Evolutionary conservation across 2,113 vertebrate genomes (phyloP).

Genomic region (Silurus glanis): DNA sequence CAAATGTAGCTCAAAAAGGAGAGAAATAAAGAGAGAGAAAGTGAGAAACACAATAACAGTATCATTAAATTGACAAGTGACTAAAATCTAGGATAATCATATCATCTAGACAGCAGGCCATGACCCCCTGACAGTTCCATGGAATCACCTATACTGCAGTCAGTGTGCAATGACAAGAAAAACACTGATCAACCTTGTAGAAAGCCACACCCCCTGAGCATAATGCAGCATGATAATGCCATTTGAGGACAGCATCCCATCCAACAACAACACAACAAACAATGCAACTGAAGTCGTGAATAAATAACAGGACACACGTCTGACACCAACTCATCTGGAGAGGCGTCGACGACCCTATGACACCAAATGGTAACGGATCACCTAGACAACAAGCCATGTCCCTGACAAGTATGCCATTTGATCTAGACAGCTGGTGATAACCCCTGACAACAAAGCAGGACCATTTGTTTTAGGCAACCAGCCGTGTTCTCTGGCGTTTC

Average conservation of each 20-base stretch:
- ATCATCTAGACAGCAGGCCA: neutral
- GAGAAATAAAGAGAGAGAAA: too few relatives aligned
- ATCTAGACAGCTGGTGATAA: constrained; percentile 2
- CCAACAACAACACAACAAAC: neutral
- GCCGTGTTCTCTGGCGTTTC: neutral
- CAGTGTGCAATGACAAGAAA: neutral
- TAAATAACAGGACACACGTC: neutral
- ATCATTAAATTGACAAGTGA: neutral
- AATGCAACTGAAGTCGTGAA: neutral
- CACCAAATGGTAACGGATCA: neutral
- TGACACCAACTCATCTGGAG: neutral
- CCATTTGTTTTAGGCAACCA: neutral
- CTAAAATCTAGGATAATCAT: neutral
- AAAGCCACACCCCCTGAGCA: neutral
- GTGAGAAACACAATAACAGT: neutral
- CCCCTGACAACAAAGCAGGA: neutral
- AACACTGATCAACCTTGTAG: neutral
- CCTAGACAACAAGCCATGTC: neutral
- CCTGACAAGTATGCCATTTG: neutral
- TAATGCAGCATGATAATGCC: neutral
- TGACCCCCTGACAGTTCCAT: neutral
- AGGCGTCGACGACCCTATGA: neutral
- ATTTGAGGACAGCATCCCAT: neutral
- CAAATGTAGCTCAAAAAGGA: too few relatives aligned
- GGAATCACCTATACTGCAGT: neutral